Conservation (phyloP, 2,797 vertebrate species). For the Leuciscus waleckii region DNA sequence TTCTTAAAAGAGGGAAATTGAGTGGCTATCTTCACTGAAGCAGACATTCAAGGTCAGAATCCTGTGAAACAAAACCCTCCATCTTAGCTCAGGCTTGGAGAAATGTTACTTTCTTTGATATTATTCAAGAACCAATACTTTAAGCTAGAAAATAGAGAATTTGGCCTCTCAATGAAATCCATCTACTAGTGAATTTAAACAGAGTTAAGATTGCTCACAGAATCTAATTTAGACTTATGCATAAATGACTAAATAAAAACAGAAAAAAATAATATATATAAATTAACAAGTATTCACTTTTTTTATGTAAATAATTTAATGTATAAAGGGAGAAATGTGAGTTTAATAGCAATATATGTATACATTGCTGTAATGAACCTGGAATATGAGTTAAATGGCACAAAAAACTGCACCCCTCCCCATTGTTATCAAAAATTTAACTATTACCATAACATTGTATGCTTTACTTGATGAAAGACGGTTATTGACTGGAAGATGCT, state of each 20-base stretch:
- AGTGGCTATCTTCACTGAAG: neutral
- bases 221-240: neutral
- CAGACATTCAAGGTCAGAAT: neutral
- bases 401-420: neutral
- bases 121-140: neutral
- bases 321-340: neutral
- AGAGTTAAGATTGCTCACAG: neutral
- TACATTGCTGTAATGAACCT: neutral
- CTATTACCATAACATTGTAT: neutral
- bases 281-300: no score
- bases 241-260: neutral
- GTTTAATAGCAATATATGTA: neutral
- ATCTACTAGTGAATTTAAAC: neutral
- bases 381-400: neutral
- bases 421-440: neutral
- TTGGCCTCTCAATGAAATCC: neutral
- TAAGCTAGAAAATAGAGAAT: neutral
- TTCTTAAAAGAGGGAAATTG: neutral
- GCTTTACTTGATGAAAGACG: neutral
- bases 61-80: slow-evolving; percentile 3
- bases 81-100: neutral
- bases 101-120: neutral
- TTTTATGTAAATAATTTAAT: neutral
- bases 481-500: neutral
- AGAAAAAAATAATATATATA: no score